phyloP scores from a whole-genome alignment of 1,140 invertebrate species.

The Vanessa tameamea region DNA sequence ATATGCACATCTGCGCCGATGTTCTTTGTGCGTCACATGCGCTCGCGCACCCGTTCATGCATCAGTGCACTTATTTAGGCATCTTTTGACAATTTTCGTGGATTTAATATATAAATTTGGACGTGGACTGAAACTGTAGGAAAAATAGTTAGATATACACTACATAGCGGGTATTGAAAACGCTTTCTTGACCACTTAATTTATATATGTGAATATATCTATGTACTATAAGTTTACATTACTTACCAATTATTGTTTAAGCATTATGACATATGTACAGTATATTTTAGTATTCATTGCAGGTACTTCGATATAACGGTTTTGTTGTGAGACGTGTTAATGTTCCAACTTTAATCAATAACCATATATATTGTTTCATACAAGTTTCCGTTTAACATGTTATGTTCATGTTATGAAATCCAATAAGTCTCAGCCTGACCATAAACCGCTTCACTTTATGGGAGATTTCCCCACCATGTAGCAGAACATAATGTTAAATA shows the following conservation, averaged over 20 bases:
- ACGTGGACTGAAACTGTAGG: no score
- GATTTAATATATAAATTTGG: background rate
- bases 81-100: background rate
- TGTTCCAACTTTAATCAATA: constrained; percentile 1
- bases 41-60: constrained; percentile 23
- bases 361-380: constrained; percentile 9
- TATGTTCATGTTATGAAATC: constrained; percentile 12
- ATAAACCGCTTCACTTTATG: background rate
- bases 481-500: background rate
- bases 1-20: constrained; percentile 45
- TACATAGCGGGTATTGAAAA: no score
- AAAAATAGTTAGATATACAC: no score
- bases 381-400: constrained; percentile 10
- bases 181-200: no score
- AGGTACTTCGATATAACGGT: background rate
- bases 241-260: no score
- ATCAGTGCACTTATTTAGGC: constrained; percentile 25
- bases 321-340: constrained; percentile 1
- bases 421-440: background rate
- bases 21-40: constrained; percentile 62
- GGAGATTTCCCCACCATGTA: background rate
- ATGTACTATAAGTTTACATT: no score
- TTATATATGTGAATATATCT: no score
- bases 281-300: background rate
- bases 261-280: no score